Conservation (phyloP, 2,797 vertebrate genomes). For the Sebastes nivosus region DNA sequence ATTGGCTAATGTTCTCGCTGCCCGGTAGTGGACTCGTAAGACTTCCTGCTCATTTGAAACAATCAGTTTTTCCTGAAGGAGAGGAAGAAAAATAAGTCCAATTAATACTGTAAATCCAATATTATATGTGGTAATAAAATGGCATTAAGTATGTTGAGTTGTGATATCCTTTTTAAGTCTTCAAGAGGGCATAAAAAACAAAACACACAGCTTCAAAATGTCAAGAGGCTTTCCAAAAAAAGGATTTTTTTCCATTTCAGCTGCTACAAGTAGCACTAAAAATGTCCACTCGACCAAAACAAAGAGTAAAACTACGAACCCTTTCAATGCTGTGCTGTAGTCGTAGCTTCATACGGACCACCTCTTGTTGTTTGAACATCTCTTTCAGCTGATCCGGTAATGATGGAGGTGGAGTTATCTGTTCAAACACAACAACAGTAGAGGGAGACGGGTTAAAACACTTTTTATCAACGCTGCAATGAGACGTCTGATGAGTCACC, state of each 20-base stretch:
- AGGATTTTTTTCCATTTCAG: not conserved
- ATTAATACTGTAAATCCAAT: not conserved
- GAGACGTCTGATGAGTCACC: not conserved
- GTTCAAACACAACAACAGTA: conserved; percentile 6
- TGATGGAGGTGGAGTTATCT: conserved; percentile 98
- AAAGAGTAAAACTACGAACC: conserved; percentile 75
- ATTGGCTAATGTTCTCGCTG: conserved; percentile 96
- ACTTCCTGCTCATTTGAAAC: conserved; percentile 99
- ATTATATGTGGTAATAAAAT: not conserved
- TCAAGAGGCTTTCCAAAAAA: not conserved
- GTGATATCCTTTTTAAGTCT: not conserved
- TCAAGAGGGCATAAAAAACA: not conserved
- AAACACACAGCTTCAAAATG: not conserved
- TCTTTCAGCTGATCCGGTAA: conserved; percentile 96
- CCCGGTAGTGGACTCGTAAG: conserved; percentile 95
- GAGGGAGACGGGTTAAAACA: not conserved
- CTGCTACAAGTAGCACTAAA: not conserved
- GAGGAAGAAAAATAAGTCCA: not conserved
- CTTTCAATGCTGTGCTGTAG: conserved; percentile 98
- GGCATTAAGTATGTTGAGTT: not conserved
- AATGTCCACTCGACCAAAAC: not conserved
- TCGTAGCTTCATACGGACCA: conserved; percentile 96
- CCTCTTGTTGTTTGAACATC: conserved; percentile 98
- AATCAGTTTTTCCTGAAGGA: conserved; percentile 93
- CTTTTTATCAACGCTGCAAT: not conserved